phyloP scores from a whole-genome alignment of 2,113 vertebrate species.

The Corvus cornix region DNA sequence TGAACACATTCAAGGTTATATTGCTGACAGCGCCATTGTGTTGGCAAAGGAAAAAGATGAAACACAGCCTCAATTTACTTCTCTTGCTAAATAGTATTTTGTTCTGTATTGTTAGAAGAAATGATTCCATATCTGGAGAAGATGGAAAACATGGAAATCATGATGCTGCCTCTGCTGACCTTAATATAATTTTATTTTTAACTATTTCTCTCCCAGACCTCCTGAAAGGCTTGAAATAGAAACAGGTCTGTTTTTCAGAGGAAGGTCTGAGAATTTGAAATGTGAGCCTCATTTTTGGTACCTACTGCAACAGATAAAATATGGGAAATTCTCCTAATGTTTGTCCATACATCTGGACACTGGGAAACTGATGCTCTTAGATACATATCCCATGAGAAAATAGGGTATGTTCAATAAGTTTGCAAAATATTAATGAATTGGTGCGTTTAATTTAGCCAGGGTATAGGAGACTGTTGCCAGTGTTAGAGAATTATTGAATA shows the following conservation, averaged over 20 bases:
- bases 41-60: constrained; percentile 3
- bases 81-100: neutral
- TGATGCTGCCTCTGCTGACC: neutral
- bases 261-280: neutral
- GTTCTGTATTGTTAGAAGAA: neutral
- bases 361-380: neutral
- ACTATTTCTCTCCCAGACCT: neutral
- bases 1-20: neutral
- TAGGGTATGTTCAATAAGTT: neutral
- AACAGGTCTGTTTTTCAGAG: neutral
- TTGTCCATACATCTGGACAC: neutral
- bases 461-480: neutral
- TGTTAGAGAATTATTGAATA: neutral
- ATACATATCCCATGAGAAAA: neutral
- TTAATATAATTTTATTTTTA: neutral
- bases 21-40: neutral
- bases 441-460: neutral
- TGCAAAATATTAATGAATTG: neutral
- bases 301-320: neutral
- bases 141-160: neutral
- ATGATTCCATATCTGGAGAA: neutral
- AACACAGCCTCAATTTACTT: constrained; percentile 14
- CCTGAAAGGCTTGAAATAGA: neutral
- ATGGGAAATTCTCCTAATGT: neutral
- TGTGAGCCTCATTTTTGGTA: neutral